Percentiles rank a stretch among this genome's conserved stretches.
These are phyloP conservation scores for Ancistrus triradiatus DNA, from an alignment of 2,113 vertebrate species.

Conservation along the genomic window DNA sequence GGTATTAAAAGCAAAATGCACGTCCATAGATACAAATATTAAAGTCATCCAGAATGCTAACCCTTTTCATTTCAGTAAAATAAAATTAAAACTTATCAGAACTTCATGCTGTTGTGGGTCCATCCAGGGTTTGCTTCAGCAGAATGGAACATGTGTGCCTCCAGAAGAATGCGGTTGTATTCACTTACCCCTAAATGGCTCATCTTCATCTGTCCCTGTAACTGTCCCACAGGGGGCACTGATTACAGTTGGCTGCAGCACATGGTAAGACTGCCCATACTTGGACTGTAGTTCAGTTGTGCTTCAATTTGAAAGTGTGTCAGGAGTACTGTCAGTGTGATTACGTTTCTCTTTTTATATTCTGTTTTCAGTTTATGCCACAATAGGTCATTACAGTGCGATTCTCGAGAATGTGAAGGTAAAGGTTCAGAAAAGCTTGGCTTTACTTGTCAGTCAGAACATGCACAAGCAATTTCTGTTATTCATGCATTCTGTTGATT, in stretches of 20 bases:
- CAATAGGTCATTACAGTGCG: conserved; percentile 71
- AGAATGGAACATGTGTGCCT: conserved; percentile 69
- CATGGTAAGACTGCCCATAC: conserved; percentile 69
- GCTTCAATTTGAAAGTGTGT: background rate
- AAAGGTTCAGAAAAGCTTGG: conserved; percentile 15
- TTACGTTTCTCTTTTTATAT: background rate
- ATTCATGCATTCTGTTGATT: background rate
- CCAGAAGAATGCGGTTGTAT: conserved; percentile 71
- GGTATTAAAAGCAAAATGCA: too few species aligned
- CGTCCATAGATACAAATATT: too few species aligned
- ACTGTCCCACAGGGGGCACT: conserved; percentile 62
- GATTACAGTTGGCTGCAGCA: conserved; percentile 74
- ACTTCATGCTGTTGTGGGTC: background rate
- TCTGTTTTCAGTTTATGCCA: conserved; percentile 69
- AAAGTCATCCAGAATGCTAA: too few species aligned
- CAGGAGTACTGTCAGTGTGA: too few species aligned
- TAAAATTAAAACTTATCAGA: too few species aligned
- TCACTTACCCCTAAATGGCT: conserved; percentile 51
- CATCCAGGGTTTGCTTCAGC: conserved; percentile 76
- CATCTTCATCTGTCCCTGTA: conserved; percentile 49
- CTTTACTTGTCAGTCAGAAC: background rate
- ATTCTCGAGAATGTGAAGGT: conserved; percentile 77
- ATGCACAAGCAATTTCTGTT: background rate
- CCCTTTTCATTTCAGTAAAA: too few species aligned
- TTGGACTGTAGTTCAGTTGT: background rate